Conservation (phyloP, 2,113 vertebrate genomes). For the Sclerurus mexicanus region DNA sequence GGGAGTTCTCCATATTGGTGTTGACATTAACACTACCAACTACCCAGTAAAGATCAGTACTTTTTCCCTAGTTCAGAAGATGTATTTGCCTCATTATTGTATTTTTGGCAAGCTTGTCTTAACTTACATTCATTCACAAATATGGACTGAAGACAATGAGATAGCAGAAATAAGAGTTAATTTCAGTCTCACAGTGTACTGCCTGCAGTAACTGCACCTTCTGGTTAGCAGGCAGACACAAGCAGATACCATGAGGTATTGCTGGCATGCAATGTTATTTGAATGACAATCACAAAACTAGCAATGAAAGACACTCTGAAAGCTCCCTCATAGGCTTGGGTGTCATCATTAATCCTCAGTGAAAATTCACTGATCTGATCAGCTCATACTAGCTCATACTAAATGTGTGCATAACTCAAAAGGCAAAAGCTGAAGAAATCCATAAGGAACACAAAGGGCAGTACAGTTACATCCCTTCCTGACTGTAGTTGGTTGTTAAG, state of each 20-base stretch:
- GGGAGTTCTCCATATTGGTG: accelerated
- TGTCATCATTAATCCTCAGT: background rate
- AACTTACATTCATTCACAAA: background rate
- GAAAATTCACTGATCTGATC: background rate
- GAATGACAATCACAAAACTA: background rate
- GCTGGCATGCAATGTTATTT: background rate
- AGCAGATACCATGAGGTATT: background rate
- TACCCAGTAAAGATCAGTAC: background rate
- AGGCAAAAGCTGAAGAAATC: background rate
- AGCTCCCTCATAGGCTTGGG: background rate
- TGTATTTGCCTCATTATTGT: background rate
- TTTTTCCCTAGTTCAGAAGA: background rate
- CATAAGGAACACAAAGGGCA: background rate
- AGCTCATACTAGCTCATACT: background rate
- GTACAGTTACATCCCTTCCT: background rate
- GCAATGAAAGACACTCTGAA: background rate
- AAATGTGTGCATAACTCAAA: background rate
- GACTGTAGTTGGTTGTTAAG: background rate
- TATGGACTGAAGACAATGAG: background rate
- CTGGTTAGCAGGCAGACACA: background rate
- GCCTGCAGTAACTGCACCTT: background rate
- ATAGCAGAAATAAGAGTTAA: background rate
- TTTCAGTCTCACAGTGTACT: background rate
- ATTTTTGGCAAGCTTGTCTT: background rate
- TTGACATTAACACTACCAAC: background rate